phyloP scores from a whole-genome alignment of 2,113 vertebrate species.

The Blennius ocellaris region DNA sequence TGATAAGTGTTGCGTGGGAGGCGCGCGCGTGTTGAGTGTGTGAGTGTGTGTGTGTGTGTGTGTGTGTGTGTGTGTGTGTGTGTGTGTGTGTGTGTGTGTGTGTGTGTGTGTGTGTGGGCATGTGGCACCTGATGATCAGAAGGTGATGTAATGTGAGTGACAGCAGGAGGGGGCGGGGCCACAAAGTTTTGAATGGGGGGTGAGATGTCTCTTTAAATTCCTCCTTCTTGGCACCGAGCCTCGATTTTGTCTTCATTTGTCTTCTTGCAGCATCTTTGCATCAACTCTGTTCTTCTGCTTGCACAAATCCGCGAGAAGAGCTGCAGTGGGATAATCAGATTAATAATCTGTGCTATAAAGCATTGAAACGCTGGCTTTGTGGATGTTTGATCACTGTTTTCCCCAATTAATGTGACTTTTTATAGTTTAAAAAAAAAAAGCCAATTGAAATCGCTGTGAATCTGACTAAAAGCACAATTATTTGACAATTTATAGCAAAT shows the following conservation, averaged over 20 bases:
- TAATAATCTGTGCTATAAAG: no score
- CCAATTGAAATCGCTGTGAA: no score
- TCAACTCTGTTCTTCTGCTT: neutral
- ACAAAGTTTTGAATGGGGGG: conserved; percentile 33
- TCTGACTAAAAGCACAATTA: no score
- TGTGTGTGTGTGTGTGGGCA: conserved; percentile 13
- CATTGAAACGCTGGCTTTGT: no score
- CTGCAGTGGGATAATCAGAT: no score
- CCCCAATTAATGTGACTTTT: no score
- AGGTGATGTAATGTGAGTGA: conserved; percentile 62
- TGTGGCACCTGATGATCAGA: conserved; percentile 70
- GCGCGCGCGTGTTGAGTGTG: conserved; percentile 22
- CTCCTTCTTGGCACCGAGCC: neutral
- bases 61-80: conserved; percentile 19
- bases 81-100: conserved; percentile 6
- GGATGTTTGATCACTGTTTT: no score
- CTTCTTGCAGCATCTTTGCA: neutral
- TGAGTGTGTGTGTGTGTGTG: conserved; percentile 13
- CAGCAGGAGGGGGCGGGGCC: conserved; percentile 28
- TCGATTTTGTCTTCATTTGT: no score
- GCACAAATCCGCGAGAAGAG: no score
- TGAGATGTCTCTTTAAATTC: neutral
- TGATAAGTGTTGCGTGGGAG: conserved; percentile 44
- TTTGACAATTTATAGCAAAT: no score
- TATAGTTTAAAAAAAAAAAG: no score